Evolutionary conservation across 1,140 invertebrate species (phyloP), one percentile per base, ranked within the genome.

Genomic region (Scaptomyza pallida): DNA sequence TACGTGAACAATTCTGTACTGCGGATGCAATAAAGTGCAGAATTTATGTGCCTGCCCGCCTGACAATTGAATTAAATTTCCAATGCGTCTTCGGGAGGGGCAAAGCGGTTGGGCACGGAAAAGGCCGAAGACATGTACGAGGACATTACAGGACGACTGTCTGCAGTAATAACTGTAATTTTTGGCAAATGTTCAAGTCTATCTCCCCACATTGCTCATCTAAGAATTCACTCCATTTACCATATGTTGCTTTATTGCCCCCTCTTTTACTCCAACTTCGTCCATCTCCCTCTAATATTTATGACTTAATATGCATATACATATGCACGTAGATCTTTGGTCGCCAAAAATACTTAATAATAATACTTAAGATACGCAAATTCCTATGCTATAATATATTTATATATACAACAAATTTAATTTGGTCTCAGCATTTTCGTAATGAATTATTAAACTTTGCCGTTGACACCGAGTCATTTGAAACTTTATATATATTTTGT

Each of bases 81-180:
- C 78, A 74, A 86, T 78, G 82, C 77, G 81, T 76, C 79, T 78
- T 68, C 65, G 23, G 43, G 41, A 26, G 23, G 9, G 10, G n/a
- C n/a, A n/a, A n/a, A n/a, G n/a, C n/a, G n/a, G n/a, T n/a, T 5
- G 12, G 8, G 12, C 5, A 45, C 0, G 26, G 26, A 9, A 30
- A 1, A 16, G 37, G 21, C 6, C 0, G 19, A n/a, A 12, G 37
- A n/a, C 9, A 23, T 15, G 51, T 23, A 62, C 59, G 50, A 40
- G 48, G 48, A 52, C 55, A 55, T 61, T 60, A 59, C 55, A 48
- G 57, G 57, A 40, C 62, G 70, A 75, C 80, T 85, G 81, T 81
- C 81, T 86, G 81, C 81, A 86, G 81, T 86, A 86, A 86, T 86
- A 86, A 86, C 81, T 86, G 82, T 86, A 86, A 86, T 86, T 88